Evolutionary conservation across 2,113 vertebrate species (phyloP), one percentile per base, ranked within the genome.

Genomic region (Salvelinus fontinalis): DNA sequence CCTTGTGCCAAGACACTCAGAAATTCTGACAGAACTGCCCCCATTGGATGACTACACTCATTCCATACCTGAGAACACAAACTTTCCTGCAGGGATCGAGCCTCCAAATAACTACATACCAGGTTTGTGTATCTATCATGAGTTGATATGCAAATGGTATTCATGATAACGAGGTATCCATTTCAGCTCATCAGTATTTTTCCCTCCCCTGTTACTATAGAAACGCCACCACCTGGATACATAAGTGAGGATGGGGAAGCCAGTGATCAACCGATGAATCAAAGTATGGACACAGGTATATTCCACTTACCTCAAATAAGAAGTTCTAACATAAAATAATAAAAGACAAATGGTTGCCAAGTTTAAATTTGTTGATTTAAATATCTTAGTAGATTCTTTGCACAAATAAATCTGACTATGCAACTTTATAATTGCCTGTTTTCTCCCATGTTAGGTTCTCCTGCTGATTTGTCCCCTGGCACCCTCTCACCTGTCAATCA

Each of bases 231-330:
- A 24, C 97, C 98, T 8, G 97, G 98, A 16, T 99, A 99, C 84
- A 99, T 99, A 88, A 99, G 98, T 94, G 98, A 99, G 94, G 97
- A 99, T 96, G 98, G 97, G 81, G 98, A 99, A 87, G 97, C 96
- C 18, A 99, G 93, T 67, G 97, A 99, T 89, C 98, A 97, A 76
- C 97, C 97, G 91, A 91, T 98, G 94, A 98, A 97, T 95, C 98
- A 98, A 95, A 99, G 97, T 94, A 99, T 99, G 96, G 97, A 99
- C 91, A 97, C 96, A 95, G 96, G 97, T 98, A 94, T 29, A 29
- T 34, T 20, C 16, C 51, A 54, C 51, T 54, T 54, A 54, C 16
- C 31, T 68, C 3, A 24, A 24, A 13, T 62, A 62, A n/a, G 5
- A 62, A 22, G 51, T 62, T n/a, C 13, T 62, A 62, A 18, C 59